Evolutionary conservation across 2,797 vertebrate genomes (phyloP).

Genomic region (Leptodactylus fallax): DNA sequence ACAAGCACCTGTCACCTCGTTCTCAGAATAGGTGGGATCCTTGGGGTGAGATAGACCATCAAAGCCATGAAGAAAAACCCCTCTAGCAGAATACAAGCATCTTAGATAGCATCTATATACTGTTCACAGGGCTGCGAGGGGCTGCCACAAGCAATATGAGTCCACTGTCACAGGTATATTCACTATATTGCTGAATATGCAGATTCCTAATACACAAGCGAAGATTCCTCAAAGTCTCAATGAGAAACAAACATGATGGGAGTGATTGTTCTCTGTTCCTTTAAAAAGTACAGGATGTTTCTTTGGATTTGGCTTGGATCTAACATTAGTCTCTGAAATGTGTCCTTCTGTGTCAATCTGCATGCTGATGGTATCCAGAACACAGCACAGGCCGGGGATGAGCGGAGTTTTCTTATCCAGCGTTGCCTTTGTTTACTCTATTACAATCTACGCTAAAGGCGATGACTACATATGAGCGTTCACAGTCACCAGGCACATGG

Average conservation of each 20-base stretch:
- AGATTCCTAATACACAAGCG: neutral
- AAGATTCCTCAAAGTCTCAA: neutral
- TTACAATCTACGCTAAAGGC: neutral
- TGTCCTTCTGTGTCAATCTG: neutral
- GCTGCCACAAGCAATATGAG: too few relatives aligned
- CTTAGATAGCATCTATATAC: neutral
- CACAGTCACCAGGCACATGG: neutral
- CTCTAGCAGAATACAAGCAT: neutral
- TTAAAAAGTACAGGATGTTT: neutral
- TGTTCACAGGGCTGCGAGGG: neutral
- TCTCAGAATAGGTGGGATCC: too few relatives aligned
- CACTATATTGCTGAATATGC: neutral
- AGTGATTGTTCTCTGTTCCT: neutral
- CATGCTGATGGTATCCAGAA: neutral
- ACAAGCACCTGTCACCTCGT: too few relatives aligned
- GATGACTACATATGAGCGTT: neutral
- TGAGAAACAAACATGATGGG: neutral
- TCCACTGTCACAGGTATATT: neutral
- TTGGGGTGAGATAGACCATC: too few relatives aligned
- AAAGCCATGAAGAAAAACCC: too few relatives aligned
- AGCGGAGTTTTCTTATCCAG: too few relatives aligned
- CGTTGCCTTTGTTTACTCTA: neutral
- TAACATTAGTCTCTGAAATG: neutral
- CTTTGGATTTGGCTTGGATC: neutral
- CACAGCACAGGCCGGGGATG: neutral